Percentiles rank a stretch among this genome's conserved stretches.
Evolutionary conservation across 2,113 vertebrate genomes (phyloP).

Genomic region (Mustela lutreola): DNA sequence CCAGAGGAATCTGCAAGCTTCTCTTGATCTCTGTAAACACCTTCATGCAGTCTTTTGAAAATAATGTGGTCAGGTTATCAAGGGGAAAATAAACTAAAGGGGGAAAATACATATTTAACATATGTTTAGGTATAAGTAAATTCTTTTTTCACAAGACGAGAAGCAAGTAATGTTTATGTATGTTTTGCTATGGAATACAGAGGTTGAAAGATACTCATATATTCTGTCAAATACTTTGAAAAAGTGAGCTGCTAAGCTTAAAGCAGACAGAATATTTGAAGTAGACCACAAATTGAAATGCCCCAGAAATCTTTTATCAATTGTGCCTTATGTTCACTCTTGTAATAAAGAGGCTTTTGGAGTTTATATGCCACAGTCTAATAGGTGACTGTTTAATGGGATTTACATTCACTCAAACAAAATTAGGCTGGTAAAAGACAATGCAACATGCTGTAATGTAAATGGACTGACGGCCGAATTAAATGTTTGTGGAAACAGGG

Average conservation of each 20-base stretch:
- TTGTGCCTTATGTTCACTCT: slow-evolving; percentile 82
- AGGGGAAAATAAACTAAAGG: not conserved
- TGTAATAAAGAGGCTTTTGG: slow-evolving; percentile 85
- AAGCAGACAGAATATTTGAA: slow-evolving; percentile 79
- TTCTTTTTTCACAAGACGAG: not conserved
- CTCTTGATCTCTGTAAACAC: slow-evolving; percentile 37
- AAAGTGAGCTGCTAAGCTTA: slow-evolving; percentile 66
- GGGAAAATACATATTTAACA: not conserved
- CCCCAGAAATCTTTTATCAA: slow-evolving; percentile 85
- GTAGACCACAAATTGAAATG: slow-evolving; percentile 79
- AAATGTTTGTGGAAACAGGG: slow-evolving; percentile 92
- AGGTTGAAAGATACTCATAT: slow-evolving; percentile 61
- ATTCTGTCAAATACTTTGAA: slow-evolving; percentile 75
- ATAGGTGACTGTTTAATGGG: slow-evolving; percentile 92
- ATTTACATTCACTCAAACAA: slow-evolving; percentile 92
- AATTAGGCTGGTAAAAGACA: slow-evolving; percentile 92
- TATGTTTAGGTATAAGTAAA: not conserved
- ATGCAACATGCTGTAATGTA: slow-evolving; percentile 89
- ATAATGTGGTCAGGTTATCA: not conserved
- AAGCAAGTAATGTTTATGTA: not conserved
- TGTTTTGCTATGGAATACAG: slow-evolving; percentile 62
- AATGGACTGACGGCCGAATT: slow-evolving; percentile 90
- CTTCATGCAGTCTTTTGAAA: not conserved
- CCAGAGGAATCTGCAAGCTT: not conserved
- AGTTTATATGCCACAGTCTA: slow-evolving; percentile 86